Base-by-base conservation (phyloP, 1,140 invertebrate genomes). In the Philaenus spumarius region DNA sequence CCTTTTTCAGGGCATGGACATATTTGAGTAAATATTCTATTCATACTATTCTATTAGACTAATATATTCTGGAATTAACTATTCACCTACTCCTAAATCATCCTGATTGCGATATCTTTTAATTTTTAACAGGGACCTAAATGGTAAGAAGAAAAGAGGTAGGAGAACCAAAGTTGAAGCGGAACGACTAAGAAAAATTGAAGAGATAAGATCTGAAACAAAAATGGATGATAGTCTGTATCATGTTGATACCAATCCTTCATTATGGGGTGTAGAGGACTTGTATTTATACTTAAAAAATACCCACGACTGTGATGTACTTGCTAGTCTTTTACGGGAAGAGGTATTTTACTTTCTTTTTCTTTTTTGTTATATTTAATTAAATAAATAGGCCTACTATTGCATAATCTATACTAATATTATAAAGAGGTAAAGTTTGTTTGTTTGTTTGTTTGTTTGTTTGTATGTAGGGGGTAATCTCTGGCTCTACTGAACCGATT, bases 181-280 rank as follows among this genome's bases (percentile, higher is more conserved):
- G 75, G 6, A 55, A 43, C 11, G 40, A 24, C n/a, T 55, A 24
- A 55, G 17, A 55, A 55, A 55, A 19, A 6, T 43, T 2, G 52
- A 42, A 14, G 52, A 55, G 22, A 15, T 55, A 14, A 14, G 75
- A 1, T 72, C 73, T 45, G 74, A 74, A 54, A 72, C 64, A 7
- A 62, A 62, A 2, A 65, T 70, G 1, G 67, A 76, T 46, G 74
- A 76, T 51, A 72, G 73, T 1, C 60, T 71, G 30, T 74, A 73
- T 0, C 69, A 78, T 62, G 71, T 88, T 4, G 77, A 81, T 4
- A 79, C 78, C 1, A 87, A 89, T 75, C 86, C 86, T 0, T 63
- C 86, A 5, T 74, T 82, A 45, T 90, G 87, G 87, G 80, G 74
- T 9, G 80, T 86, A 0, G 78, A 83, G n/a, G 83, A 89, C 55